Evolutionary conservation across 2,888 invertebrate genomes (phyloP).

Genomic region (Dione vanillae): DNA sequence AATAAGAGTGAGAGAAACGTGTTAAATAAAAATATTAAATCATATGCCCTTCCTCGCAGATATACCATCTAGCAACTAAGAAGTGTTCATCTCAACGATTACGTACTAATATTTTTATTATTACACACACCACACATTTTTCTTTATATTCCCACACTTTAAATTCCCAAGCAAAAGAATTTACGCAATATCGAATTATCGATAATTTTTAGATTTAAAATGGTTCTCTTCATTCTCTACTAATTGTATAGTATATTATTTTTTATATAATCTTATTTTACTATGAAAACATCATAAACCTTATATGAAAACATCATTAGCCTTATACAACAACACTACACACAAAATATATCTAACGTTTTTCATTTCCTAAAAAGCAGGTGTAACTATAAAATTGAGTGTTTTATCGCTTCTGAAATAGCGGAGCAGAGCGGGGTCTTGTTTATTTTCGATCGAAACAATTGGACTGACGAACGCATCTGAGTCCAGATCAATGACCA

Average conservation of each 20-base stretch:
- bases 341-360: slow-evolving; percentile 13
- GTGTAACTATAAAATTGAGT: slow-evolving; percentile 37
- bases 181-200: too few species aligned
- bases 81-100: too few species aligned
- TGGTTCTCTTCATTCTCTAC: too few species aligned
- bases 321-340: slow-evolving; percentile 4
- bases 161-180: too few species aligned
- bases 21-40: too few species aligned
- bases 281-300: background rate
- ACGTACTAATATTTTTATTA: too few species aligned
- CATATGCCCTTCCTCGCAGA: too few species aligned
- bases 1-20: too few species aligned
- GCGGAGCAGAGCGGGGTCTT: slow-evolving; percentile 30
- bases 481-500: slow-evolving; percentile 40
- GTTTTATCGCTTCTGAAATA: slow-evolving; percentile 42
- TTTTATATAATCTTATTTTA: background rate
- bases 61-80: too few species aligned
- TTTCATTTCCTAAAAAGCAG: slow-evolving; percentile 32
- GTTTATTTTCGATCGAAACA: slow-evolving; percentile 43
- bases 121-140: too few species aligned
- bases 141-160: too few species aligned
- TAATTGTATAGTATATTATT: background rate
- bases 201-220: too few species aligned
- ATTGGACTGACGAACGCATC: slow-evolving; percentile 36
- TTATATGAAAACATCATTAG: background rate